phyloP scores from a whole-genome alignment of 2,888 invertebrate genomes.

The Trachelus stipa region DNA sequence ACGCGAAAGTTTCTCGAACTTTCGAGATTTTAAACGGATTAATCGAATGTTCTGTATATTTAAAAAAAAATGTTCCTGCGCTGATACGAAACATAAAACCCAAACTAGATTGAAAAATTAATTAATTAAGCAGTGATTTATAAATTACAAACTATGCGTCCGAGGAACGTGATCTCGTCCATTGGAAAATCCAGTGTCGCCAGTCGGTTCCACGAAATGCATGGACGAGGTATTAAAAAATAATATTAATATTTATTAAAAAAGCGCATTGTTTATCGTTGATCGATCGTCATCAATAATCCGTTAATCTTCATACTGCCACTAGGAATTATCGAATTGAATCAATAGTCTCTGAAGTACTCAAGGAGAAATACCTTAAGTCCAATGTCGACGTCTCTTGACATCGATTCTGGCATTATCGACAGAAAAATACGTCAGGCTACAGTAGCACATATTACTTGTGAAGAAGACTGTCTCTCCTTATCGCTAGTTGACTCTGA shows the following conservation, averaged over 20 bases:
- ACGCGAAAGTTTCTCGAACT: not conserved
- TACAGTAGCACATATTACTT: conserved; percentile 1
- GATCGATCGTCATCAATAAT: not conserved
- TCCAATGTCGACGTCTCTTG: not conserved
- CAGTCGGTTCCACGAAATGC: not conserved
- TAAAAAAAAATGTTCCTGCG: not conserved
- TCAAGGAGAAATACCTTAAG: not conserved
- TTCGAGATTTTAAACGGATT: not conserved
- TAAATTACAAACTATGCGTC: too few relatives aligned
- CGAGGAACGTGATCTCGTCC: too few relatives aligned
- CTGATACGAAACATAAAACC: not conserved
- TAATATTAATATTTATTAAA: not conserved
- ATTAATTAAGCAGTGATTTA: too few relatives aligned
- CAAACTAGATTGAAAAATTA: not conserved
- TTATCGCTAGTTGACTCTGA: conserved; percentile 12
- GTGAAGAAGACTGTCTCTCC: conserved; percentile 8
- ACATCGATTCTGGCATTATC: not conserved
- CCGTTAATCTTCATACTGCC: not conserved
- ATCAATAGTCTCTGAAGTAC: not conserved
- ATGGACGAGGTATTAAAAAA: not conserved
- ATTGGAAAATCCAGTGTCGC: not conserved
- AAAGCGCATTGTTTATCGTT: not conserved
- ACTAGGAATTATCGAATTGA: not conserved
- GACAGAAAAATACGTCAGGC: not conserved
- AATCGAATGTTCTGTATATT: not conserved